Base-by-base conservation (phyloP, 2,113 vertebrate genomes). In the Salvelinus namaycush region DNA sequence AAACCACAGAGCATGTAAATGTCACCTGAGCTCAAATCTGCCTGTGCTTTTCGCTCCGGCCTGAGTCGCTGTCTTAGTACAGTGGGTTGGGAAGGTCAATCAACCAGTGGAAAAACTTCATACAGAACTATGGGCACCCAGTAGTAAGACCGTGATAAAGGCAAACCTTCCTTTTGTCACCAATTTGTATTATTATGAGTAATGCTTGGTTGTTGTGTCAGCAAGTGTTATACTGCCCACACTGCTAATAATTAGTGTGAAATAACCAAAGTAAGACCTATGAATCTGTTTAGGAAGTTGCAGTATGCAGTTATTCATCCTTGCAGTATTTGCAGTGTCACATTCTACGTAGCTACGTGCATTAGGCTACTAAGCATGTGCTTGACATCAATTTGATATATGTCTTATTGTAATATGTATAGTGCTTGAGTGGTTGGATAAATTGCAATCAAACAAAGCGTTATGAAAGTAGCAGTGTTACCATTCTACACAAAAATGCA, bases 1-100 rank as follows among this genome's bases (percentile, higher is more conserved):
- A 76, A 57, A 81, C 80, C 0, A 64, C 82, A 39, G 73, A 88
- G 64, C 90, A 91, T 88, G 91, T 92, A 90, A 92, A 85, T 88
- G 79, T 80, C 78, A 79, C 69, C 75, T 70, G 76, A 87, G 67
- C 81, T 86, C 76, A 83, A 76, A 82, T 84, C 87, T 76, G 65
- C 44, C 69, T 39, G 73, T 76, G 66, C 8, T 78, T 83, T 69
- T 31, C 14, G 14, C 67, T 68, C 20, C 14, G 12, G 49, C 14
- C 49, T 54, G 49, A 54, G 14, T 54, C 14, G 49, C 14, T 20
- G 31, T 34, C 72, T 82, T 66, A 48, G 16, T 29, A 22, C 27
- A 67, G 13, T 29, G 5, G 65, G 9, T 14, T 29, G 9, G 31
- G 68, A 49, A 70, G 68, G 39, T 49, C n/a, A n/a, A 67, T 12